These are phyloP conservation scores for Hipposideros armiger DNA, from an alignment of 2,113 vertebrate genomes.

Conservation along the genomic window DNA sequence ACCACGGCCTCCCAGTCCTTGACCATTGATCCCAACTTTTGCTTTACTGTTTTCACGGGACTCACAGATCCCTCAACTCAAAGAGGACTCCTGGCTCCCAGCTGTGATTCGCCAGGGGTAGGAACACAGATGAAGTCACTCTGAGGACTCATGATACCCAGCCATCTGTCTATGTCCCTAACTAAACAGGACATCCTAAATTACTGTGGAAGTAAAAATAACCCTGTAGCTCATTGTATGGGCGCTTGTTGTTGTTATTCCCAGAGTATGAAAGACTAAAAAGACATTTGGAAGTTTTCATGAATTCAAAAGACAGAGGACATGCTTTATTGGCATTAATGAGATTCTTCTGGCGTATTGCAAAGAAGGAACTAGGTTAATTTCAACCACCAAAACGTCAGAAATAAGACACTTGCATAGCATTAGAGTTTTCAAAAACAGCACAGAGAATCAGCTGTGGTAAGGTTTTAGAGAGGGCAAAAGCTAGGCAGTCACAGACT, in stretches of 20 bases:
- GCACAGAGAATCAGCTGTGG: constrained; percentile 20
- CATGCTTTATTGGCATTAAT: constrained; percentile 61
- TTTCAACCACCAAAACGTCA: constrained; percentile 52
- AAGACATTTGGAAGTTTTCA: constrained; percentile 44
- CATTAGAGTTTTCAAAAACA: neutral
- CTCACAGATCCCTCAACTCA: neutral
- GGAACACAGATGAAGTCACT: neutral
- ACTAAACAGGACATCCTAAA: neutral
- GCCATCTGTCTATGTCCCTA: neutral
- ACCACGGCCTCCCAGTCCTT: neutral
- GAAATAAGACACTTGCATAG: constrained; percentile 55
- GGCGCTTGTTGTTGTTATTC: constrained; percentile 20
- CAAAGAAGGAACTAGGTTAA: neutral
- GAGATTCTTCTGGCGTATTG: neutral
- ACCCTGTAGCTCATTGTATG: neutral
- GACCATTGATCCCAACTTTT: neutral
- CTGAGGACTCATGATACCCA: neutral
- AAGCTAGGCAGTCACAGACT: neutral
- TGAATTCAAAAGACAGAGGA: constrained; percentile 51
- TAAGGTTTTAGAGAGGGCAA: constrained; percentile 9
- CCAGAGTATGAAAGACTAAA: constrained; percentile 66
- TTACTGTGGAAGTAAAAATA: constrained; percentile 26
- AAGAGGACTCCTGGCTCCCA: neutral
- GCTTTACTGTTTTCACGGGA: neutral
- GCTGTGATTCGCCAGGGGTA: fast-evolving